phyloP scores from a whole-genome alignment of 2,113 vertebrate species.

The Eubucco bourcierii region DNA sequence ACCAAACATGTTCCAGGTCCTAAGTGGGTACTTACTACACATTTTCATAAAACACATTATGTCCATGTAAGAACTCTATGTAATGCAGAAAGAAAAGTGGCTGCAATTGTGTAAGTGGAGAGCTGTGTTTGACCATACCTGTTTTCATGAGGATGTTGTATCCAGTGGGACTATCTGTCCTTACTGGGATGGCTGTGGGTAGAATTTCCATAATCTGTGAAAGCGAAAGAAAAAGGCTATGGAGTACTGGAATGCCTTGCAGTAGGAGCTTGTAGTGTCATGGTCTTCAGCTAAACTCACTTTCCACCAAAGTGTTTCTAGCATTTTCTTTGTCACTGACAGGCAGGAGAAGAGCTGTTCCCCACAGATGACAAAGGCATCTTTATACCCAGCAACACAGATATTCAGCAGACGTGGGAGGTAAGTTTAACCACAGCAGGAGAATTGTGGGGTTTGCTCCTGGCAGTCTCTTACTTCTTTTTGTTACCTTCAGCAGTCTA shows the following conservation, averaged over 20 bases:
- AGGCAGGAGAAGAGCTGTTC: conserved; percentile 78
- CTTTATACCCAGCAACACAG: conserved; percentile 69
- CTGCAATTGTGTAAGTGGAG: not conserved
- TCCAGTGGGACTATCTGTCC: not conserved
- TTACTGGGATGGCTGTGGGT: not conserved
- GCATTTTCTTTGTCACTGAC: not conserved
- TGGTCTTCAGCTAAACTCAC: not conserved
- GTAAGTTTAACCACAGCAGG: conserved; percentile 58
- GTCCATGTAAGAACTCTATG: fast-evolving
- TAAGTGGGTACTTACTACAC: not conserved
- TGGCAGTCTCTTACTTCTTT: not conserved
- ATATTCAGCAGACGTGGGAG: conserved; percentile 87
- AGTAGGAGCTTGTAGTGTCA: not conserved
- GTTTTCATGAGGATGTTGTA: not conserved
- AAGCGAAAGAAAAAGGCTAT: not conserved
- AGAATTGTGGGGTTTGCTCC: not conserved
- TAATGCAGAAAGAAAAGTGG: not conserved
- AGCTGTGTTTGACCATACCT: not conserved
- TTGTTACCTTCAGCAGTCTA: not conserved
- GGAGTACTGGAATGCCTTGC: not conserved
- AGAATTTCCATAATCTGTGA: not conserved
- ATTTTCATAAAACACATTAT: not conserved
- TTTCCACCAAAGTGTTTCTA: not conserved
- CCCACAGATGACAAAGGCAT: conserved; percentile 74
- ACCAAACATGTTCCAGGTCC: not conserved